Evolutionary conservation across 2,797 vertebrate genomes (phyloP).

Genomic region (Tenualosa ilisha): DNA sequence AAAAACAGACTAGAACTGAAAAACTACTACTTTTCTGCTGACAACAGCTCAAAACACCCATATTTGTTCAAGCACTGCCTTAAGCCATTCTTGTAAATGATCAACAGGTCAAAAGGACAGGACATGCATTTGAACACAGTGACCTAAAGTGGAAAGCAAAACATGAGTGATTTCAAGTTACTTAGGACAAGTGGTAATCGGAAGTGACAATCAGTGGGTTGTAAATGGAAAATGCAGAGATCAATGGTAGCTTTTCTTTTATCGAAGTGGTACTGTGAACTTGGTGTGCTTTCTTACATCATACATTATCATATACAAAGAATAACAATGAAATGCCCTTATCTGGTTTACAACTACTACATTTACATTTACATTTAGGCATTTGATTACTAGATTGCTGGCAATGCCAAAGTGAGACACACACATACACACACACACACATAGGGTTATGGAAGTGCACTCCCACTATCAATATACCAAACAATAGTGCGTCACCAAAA

Average conservation of each 20-base stretch:
- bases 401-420: not conserved
- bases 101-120: not conserved
- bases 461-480: not conserved
- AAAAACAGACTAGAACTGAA: no score
- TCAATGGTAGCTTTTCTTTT: not conserved
- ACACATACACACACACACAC: slow-evolving; percentile 14
- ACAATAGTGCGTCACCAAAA: slow-evolving; percentile 14
- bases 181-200: not conserved
- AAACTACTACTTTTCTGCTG: not conserved
- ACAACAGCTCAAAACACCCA: not conserved
- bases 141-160: not conserved
- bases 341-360: not conserved
- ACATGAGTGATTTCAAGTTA: slow-evolving; percentile 5
- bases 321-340: not conserved
- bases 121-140: slow-evolving; percentile 9
- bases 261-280: not conserved
- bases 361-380: no score
- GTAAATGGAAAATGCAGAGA: not conserved
- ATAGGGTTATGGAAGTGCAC: not conserved
- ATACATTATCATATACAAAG: not conserved
- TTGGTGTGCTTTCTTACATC: slow-evolving; percentile 10
- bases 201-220: not conserved
- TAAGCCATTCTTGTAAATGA: not conserved
- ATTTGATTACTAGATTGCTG: not conserved
- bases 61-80: not conserved